Base-by-base conservation (phyloP, 2,888 invertebrate genomes). In the Stegana nigrithorax region DNA sequence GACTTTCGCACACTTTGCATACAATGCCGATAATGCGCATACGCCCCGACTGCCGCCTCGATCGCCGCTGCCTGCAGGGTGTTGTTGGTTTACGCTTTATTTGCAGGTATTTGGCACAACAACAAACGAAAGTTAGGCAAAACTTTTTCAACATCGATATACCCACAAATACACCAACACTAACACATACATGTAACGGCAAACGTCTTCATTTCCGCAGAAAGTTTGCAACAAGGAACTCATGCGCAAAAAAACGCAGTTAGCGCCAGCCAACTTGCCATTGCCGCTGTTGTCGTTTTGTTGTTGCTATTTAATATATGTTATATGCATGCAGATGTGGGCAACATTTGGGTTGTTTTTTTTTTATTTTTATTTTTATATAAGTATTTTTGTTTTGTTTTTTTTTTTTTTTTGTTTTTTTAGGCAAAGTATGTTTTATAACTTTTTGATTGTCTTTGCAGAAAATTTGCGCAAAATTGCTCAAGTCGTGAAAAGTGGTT, bases 361-460 rank as follows among this genome's bases (percentile, higher is more conserved):
- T 39, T 39, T 10, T 39, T 14, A 6, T 39, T n/a, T n/a, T 39
- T n/a, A 39, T 25, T 50, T n/a, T 12, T 50, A 4, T 50, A 42
- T 8, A 32, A 8, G 32, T 42, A 8, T 17, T 4, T 5, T 42
- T 42, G 8, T 42, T 51, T 51, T 25, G 6, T 51, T 51, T 23
- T n/a, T 23, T 56, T 14, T 36, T 25, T 44, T 10, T 39, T 39
- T 25, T 56, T 4, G 27, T 8, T 4, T n/a, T 29, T 29, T 55
- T 4, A 29, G 64, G 66, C 70, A 70, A 73, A 69, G 72, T 73
- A 76, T 75, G 73, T 75, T 75, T 78, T 77, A 77, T 77, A 80
- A 80, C 80, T 80, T 79, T 79, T 77, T 80, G 80, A 80, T 80
- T 80, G 80, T 78, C 78, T 78, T 80, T 80, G 77, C 68, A 67